Evolutionary conservation across 2,113 vertebrate species (phyloP).

Genomic region (Oenanthe oenanthe): DNA sequence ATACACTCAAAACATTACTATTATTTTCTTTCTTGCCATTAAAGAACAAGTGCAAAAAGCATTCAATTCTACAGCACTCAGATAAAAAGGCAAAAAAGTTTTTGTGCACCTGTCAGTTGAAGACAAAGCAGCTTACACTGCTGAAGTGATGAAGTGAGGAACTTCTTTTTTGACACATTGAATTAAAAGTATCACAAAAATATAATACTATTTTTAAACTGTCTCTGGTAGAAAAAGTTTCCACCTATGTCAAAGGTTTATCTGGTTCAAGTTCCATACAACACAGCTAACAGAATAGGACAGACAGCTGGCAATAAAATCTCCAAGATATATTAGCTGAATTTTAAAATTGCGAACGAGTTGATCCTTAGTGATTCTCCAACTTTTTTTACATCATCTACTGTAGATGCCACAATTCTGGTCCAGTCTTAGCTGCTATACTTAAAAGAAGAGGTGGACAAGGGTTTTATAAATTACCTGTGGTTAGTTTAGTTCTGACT

Average conservation of each 20-base stretch:
- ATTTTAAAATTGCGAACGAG: background rate
- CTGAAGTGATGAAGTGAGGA: background rate
- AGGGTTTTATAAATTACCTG: conserved; percentile 17
- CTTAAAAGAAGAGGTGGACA: background rate
- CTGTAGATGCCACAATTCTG: background rate
- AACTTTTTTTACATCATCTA: background rate
- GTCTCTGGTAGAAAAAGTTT: background rate
- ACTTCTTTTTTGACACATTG: background rate
- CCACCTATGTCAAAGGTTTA: background rate
- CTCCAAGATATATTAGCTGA: background rate
- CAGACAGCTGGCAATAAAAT: background rate
- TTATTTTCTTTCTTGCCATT: background rate
- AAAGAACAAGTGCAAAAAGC: background rate
- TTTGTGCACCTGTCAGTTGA: background rate
- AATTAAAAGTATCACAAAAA: background rate
- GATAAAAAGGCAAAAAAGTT: background rate
- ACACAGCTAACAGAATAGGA: background rate
- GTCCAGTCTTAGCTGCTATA: background rate
- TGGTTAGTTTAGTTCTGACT: conserved; percentile 62
- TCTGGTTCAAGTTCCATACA: background rate
- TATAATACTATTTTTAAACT: background rate
- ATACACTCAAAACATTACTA: background rate
- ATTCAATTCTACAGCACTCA: background rate
- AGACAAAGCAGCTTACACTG: background rate
- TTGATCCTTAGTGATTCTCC: background rate